Conservation (phyloP, 2,113 vertebrate genomes). For the Crotophaga sulcirostris region DNA sequence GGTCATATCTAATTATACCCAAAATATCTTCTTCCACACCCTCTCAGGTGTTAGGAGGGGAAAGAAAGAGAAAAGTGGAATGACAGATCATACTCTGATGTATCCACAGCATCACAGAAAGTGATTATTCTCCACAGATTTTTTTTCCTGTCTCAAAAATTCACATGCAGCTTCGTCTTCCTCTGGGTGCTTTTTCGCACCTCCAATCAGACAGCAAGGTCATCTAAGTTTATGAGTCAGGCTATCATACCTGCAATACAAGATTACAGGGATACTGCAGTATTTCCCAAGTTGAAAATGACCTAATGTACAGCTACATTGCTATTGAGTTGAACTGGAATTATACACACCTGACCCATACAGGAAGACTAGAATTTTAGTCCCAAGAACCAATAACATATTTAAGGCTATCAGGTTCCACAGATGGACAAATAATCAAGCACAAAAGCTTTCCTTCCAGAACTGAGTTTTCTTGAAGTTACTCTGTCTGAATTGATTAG, state of each 20-base stretch:
- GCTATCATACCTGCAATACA: neutral
- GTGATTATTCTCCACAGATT: neutral
- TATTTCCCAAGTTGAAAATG: slow-evolving; percentile 9
- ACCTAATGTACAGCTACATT: neutral
- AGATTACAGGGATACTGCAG: neutral
- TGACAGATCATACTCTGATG: neutral
- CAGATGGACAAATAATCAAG: neutral
- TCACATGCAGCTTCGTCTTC: neutral
- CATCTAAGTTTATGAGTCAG: slow-evolving; percentile 8
- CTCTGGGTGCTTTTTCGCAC: neutral
- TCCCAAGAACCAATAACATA: neutral
- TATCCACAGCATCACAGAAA: neutral
- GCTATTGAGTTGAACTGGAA: neutral
- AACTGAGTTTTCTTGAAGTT: neutral
- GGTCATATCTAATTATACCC: neutral
- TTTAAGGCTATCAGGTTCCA: neutral
- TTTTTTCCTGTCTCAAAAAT: neutral
- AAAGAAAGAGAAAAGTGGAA: neutral
- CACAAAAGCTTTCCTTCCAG: neutral
- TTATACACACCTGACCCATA: neutral
- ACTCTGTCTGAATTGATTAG: slow-evolving; percentile 9
- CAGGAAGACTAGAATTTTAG: neutral
- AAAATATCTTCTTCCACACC: slow-evolving; percentile 3
- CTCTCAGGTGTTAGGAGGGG: neutral
- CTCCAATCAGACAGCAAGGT: neutral